phyloP scores from a whole-genome alignment of 1,140 invertebrate genomes.

The Aphelinus atriplicis region DNA sequence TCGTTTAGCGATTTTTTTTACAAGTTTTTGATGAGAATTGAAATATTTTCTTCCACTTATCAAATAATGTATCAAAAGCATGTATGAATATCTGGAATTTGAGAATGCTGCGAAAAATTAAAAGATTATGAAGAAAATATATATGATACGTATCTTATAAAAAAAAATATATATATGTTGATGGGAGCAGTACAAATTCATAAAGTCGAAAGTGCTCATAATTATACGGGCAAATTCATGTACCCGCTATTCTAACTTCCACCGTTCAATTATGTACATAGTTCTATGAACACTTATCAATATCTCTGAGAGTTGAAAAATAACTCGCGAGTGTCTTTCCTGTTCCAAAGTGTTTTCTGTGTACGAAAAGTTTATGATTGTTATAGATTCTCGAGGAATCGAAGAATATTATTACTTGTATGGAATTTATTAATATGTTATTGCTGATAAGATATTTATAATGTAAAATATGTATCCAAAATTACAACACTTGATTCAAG shows the following conservation, averaged over 20 bases:
- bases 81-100: not conserved
- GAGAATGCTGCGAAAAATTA: too few species aligned
- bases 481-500: constrained; percentile 12
- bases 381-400: constrained; percentile 15
- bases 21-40: not conserved
- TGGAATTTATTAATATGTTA: constrained; percentile 29
- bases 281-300: not conserved
- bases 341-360: constrained; percentile 15
- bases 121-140: too few species aligned
- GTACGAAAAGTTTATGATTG: constrained; percentile 24
- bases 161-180: too few species aligned
- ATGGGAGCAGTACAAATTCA: too few species aligned
- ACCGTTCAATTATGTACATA: constrained; percentile 10
- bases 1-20: constrained; percentile 35
- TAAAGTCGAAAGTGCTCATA: too few species aligned
- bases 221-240: too few species aligned
- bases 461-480: constrained; percentile 15
- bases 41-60: not conserved
- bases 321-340: not conserved
- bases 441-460: constrained; percentile 24
- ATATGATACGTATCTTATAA: too few species aligned
- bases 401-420: constrained; percentile 12
- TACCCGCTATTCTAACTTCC: too few species aligned
- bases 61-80: constrained; percentile 13
- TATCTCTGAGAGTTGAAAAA: not conserved